Evolutionary conservation across 2,888 invertebrate genomes (phyloP).

Genomic region (Lasioglossum calceatum): DNA sequence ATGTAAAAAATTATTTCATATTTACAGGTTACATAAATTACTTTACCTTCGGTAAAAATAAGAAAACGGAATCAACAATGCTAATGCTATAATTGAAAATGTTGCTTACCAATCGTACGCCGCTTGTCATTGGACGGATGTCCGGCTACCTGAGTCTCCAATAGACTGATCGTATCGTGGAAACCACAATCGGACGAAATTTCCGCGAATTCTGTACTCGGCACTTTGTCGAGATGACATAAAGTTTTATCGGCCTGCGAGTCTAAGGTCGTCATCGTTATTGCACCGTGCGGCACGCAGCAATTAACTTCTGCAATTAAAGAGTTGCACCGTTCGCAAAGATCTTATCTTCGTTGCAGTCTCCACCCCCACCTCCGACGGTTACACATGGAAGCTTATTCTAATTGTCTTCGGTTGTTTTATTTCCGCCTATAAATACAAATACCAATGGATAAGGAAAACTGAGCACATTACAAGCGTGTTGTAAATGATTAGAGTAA

Average conservation of each 20-base stretch:
- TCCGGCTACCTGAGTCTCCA: conserved; percentile 89
- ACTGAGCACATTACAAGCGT: conserved; percentile 10
- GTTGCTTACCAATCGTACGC: conserved; percentile 85
- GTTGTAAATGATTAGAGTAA: not conserved
- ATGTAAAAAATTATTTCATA: not conserved
- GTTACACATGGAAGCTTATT: conserved; percentile 47
- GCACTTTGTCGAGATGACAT: conserved; percentile 61
- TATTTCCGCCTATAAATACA: conserved; percentile 51
- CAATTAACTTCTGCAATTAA: conserved; percentile 69
- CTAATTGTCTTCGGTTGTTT: conserved; percentile 50
- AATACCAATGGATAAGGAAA: conserved; percentile 39
- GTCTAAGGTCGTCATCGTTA: conserved; percentile 68
- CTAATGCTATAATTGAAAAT: conserved; percentile 25
- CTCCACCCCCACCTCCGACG: conserved; percentile 43
- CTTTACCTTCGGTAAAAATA: not conserved
- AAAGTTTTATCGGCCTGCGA: conserved; percentile 58
- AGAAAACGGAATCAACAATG: not conserved
- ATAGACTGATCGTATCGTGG: conserved; percentile 82
- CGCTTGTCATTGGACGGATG: conserved; percentile 86
- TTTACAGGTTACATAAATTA: not conserved
- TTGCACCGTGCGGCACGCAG: conserved; percentile 45
- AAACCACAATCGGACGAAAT: conserved; percentile 59
- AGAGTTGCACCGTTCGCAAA: conserved; percentile 54
- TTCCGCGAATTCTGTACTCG: conserved; percentile 50
- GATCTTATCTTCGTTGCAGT: conserved; percentile 53